Base-by-base conservation (phyloP, 92 coral and sea anemone species). In the Umimayanthus chanpuru region DNA sequence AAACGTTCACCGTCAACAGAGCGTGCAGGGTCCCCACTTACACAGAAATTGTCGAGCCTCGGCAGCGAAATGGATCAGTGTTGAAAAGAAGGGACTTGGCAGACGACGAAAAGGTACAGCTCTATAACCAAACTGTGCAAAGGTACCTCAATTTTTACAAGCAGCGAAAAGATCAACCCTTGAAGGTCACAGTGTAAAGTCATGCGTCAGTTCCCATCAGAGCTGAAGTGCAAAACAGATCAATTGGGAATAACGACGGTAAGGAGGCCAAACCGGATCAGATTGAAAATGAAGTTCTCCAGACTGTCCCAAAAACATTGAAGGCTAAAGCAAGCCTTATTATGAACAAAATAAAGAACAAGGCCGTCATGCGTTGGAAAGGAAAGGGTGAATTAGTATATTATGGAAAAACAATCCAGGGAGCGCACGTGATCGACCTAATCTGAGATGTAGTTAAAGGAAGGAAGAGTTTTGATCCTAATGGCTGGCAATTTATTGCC, bases 141-240 rank as follows among this genome's bases (percentile, higher is more conserved):
- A 85, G 79, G n/a, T 90, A 90, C 61, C 73, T 90, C 49, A 73
- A 87, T 14, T 90, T 47, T 29, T 68, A 86, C 4, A 73, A 67
- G 4, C 79, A 80, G 30, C 36, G 90, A 38, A 26, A 79, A 70
- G 80, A 49, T 15, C 39, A 90, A n/a, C 89, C 89, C 9, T 44
- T 85, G 12, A 14, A 3, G 29, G 88, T 85, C 6, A 85, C 47
- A 23, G 86, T 56, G 6, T 2, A 41, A 41, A 41, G 44, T 41
- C 44, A 6, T 41, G 3, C 4, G 4, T 41, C 44, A 41, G 2
- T 5, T 41, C 5, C 44, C 7, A 41, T 0, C 44, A 41, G 44
- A 2, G 4, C 44, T 2, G 44, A 41, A 41, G 4, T 5, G 15
- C 73, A 67, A 67, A 67, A 23, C 73, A 7, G 7, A 7, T 9